These are phyloP conservation scores for Percopsis transmontana DNA, from an alignment of 2,113 vertebrate species.

Conservation along the genomic window DNA sequence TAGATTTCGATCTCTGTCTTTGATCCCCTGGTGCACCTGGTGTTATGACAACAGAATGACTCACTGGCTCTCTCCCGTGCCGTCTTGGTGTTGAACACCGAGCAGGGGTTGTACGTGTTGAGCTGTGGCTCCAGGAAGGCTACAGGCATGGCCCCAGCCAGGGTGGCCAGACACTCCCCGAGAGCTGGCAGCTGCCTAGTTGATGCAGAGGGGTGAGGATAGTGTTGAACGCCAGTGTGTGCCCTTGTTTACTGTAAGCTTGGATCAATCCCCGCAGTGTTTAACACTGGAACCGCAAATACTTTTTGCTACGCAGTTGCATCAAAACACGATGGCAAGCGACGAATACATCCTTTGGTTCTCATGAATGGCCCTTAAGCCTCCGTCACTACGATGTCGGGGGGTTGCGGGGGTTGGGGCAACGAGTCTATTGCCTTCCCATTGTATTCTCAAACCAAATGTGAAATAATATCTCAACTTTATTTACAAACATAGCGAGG, in stretches of 20 bases:
- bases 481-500: too few relatives aligned
- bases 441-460: too few relatives aligned
- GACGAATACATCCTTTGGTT: too few relatives aligned
- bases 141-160: constrained; percentile 95
- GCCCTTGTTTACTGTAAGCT: background rate
- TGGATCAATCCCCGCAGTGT: constrained; percentile 5
- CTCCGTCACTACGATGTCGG: too few relatives aligned
- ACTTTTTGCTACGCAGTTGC: too few relatives aligned
- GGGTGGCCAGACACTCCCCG: constrained; percentile 95
- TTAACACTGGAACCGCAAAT: too few relatives aligned
- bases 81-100: constrained; percentile 94
- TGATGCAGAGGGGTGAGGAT: constrained; percentile 21
- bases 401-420: too few relatives aligned
- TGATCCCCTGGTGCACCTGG: background rate
- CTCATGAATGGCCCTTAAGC: too few relatives aligned
- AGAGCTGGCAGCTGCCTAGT: constrained; percentile 94
- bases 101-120: constrained; percentile 90
- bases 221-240: background rate
- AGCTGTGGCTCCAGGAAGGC: constrained; percentile 95
- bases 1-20: background rate
- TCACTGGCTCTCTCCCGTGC: constrained; percentile 90
- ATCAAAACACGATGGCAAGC: too few relatives aligned
- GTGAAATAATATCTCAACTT: too few relatives aligned
- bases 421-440: too few relatives aligned
- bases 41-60: constrained; percentile 56